Base-by-base conservation (phyloP, 2,113 vertebrate species). In the Sturnira hondurensis region DNA sequence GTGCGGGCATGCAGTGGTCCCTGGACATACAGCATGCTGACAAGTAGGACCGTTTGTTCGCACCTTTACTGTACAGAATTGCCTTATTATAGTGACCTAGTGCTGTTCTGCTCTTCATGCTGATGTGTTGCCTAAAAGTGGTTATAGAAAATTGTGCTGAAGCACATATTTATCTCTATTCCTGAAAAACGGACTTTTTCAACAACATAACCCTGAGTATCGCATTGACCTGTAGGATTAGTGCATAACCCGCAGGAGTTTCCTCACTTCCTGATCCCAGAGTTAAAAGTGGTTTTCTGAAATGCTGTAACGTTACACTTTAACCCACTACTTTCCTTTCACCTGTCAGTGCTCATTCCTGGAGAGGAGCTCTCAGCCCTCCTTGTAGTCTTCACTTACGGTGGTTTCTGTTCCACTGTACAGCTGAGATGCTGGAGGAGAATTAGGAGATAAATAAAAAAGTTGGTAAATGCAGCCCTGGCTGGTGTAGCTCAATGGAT, bases 51-150 rank as follows among this genome's bases (percentile, higher is more conserved):
- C 58, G 41, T 10, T 70, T n/a, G 24, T 91, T 87, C 90, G 28
- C n/a, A 94, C 87, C 89, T 90, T 45, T 61, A 1, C 52, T 36
- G 73, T 97, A 8, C 1, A 68, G 31, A 94, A 33, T 98, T 98
- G 98, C 98, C 98, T 98, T 99, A 98, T 98, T 98, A 98, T 98
- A 98, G 98, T 98, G 97, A 97, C 97, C 97, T 97, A 97, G 98
- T 81, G 97, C 76, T 84, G 7, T 95, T 98, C 95, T 98, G 88
- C 81, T 96, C 87, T 96, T 80, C 24, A 52, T 91, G 67, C 17
- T 38, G 12, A 24, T 58, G 4, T 81, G 15, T 77, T 73, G 4
- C 38, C 33, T 74, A 38, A 61, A 17, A 33, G 5, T 45, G 45
- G 5, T 76, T 76, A 52, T 71, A 63, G 43, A 65, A 88, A 95